Percentiles rank a stretch among this genome's conserved stretches.
These are phyloP conservation scores for Formica selysi DNA, from an alignment of 1,140 invertebrate species.

Conservation along the genomic window DNA sequence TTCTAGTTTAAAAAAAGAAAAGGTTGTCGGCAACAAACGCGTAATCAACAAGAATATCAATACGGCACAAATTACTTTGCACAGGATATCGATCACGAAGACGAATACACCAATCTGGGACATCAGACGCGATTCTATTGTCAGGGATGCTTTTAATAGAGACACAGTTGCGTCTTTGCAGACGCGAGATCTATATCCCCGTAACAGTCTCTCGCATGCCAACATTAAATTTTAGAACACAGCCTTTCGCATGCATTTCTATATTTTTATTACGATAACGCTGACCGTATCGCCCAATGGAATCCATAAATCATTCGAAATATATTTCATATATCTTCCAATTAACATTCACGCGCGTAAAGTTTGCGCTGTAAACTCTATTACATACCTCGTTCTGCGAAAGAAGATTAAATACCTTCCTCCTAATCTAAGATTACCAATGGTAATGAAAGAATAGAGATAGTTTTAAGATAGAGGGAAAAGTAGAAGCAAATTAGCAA, in stretches of 20 bases:
- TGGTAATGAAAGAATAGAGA: constrained; percentile 7
- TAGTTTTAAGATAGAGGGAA: background rate
- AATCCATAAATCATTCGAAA: constrained; percentile 2
- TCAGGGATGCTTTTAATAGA: constrained; percentile 27
- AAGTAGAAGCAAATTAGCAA: constrained; percentile 40
- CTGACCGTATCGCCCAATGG: constrained; percentile 1
- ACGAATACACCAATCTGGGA: constrained; percentile 37
- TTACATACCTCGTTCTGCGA: constrained; percentile 3
- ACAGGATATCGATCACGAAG: constrained; percentile 36
- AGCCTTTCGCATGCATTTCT: constrained; percentile 47
- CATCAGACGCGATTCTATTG: constrained; percentile 20
- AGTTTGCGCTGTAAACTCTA: constrained; percentile 5
- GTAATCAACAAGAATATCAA: constrained; percentile 32
- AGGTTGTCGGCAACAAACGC: constrained; percentile 31
- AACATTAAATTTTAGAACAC: constrained; percentile 40
- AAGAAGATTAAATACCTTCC: constrained; percentile 10
- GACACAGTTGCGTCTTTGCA: background rate
- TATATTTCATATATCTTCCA: constrained; percentile 9
- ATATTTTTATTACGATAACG: constrained; percentile 11
- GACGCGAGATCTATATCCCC: constrained; percentile 21
- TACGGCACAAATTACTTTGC: constrained; percentile 50
- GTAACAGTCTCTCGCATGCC: constrained; percentile 22
- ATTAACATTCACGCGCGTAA: constrained; percentile 16
- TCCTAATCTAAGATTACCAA: constrained; percentile 30
- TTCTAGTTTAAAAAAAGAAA: constrained; percentile 34